phyloP scores from a whole-genome alignment of 2,797 vertebrate genomes.

The Leptodactylus fallax region DNA sequence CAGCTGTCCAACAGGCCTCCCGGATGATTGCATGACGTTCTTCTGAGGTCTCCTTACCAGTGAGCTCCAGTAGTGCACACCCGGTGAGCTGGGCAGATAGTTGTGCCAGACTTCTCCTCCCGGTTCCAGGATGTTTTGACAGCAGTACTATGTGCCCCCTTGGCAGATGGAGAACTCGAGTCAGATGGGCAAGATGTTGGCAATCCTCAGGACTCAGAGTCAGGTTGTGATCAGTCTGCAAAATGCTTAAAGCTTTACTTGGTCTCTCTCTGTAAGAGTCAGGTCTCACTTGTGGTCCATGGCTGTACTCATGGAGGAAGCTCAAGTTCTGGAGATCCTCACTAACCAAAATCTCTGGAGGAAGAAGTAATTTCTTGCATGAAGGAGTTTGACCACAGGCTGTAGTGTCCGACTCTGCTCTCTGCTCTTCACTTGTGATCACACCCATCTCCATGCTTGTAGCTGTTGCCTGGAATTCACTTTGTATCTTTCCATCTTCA shows the following conservation, averaged over 20 bases:
- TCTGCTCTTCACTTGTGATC: neutral
- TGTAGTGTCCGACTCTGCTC: too few species aligned
- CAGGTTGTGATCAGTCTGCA: conserved; percentile 54
- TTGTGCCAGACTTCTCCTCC: conserved; percentile 77
- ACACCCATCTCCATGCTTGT: too few species aligned
- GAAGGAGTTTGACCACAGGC: neutral
- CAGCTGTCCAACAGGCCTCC: conserved; percentile 73
- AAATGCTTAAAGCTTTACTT: conserved; percentile 64
- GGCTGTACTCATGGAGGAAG: conserved; percentile 74
- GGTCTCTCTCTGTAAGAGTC: conserved; percentile 70
- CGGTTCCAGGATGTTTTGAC: conserved; percentile 73
- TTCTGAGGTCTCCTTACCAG: conserved; percentile 65
- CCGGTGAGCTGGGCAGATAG: conserved; percentile 76
- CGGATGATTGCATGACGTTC: conserved; percentile 73
- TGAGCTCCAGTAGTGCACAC: conserved; percentile 76
- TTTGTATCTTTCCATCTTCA: neutral
- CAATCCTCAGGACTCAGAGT: conserved; percentile 71
- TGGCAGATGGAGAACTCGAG: conserved; percentile 78
- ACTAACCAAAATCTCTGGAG: conserved; percentile 62
- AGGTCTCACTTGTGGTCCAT: neutral
- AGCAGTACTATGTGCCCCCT: conserved; percentile 81
- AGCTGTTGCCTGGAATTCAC: neutral
- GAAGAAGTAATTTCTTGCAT: neutral
- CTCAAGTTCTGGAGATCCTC: conserved; percentile 61
- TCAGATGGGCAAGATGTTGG: conserved; percentile 78